These are phyloP conservation scores for Microtus ochrogaster DNA, from an alignment of 2,113 vertebrate genomes.

Conservation along the genomic window DNA sequence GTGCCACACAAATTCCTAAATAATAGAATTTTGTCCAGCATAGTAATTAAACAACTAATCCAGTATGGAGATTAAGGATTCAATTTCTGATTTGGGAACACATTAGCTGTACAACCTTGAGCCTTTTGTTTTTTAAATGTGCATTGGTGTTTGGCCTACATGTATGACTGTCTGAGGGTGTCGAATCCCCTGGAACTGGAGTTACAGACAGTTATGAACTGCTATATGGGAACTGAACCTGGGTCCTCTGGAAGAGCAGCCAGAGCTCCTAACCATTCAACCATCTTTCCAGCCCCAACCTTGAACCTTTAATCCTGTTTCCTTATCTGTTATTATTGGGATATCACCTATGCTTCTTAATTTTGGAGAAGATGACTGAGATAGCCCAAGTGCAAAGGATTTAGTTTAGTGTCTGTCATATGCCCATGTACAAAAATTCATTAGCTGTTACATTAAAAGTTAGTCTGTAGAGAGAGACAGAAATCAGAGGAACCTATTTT, in stretches of 20 bases:
- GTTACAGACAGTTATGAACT: background rate
- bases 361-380: background rate
- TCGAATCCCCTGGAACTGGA: background rate
- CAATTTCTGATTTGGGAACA: slow-evolving; percentile 34
- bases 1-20: slow-evolving; percentile 62
- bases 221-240: background rate
- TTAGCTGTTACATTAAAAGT: background rate
- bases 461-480: background rate
- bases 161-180: background rate
- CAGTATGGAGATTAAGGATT: slow-evolving; percentile 56
- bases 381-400: background rate
- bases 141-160: background rate
- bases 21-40: slow-evolving; percentile 52
- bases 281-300: background rate
- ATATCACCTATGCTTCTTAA: background rate
- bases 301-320: background rate
- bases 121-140: background rate
- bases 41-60: slow-evolving; percentile 61
- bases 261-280: background rate
- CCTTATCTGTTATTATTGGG: slow-evolving; percentile 5
- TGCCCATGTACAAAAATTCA: slow-evolving; percentile 8
- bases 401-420: slow-evolving; percentile 31
- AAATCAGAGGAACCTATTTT: slow-evolving; percentile 62
- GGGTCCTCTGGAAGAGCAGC: background rate
- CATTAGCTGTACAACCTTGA: background rate